A percentile compares a stretch with the other conserved stretches of the same genome.
Evolutionary conservation across 1,140 invertebrate genomes (phyloP).

Genomic region (Drosophila azteca): DNA sequence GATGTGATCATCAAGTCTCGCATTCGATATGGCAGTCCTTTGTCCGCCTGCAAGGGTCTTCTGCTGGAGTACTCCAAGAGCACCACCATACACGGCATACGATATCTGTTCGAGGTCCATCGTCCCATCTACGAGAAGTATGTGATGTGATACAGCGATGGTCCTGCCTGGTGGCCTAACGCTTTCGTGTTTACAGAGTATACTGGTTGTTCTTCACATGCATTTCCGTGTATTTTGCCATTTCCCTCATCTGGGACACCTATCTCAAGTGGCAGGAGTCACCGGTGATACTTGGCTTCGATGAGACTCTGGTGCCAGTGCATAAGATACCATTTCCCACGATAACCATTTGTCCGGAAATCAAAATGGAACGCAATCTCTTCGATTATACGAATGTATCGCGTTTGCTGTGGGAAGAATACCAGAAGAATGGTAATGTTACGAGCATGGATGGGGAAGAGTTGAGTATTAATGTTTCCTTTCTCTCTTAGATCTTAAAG

Average conservation of each 20-base stretch:
- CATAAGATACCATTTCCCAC: conserved; percentile 87
- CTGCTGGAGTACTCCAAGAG: conserved; percentile 83
- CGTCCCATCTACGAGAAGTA: conserved; percentile 83
- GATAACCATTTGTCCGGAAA: conserved; percentile 87
- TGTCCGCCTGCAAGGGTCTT: conserved; percentile 75
- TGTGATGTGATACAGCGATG: not conserved
- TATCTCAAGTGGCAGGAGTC: conserved; percentile 87
- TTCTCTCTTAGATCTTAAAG: too few relatives aligned
- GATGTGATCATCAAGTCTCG: conserved; percentile 79
- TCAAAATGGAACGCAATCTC: conserved; percentile 85
- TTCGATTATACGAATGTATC: conserved; percentile 86
- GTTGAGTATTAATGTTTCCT: conserved; percentile 53
- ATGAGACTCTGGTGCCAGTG: conserved; percentile 86
- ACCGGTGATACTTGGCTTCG: conserved; percentile 87
- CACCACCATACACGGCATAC: conserved; percentile 83
- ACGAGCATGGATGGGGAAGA: conserved; percentile 59
- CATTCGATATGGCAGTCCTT: conserved; percentile 71
- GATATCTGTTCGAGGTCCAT: conserved; percentile 82
- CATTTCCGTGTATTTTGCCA: conserved; percentile 76
- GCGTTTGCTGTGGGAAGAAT: conserved; percentile 53
- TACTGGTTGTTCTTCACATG: conserved; percentile 78
- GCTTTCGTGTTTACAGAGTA: conserved; percentile 43
- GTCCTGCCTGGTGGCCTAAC: not conserved
- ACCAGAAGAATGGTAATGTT: conserved; percentile 27
- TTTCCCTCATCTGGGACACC: conserved; percentile 85